Evolutionary conservation across 53 echinoderm and acorn worm species (phyloP), one percentile per base, ranked within the genome.

Genomic region (Arbacia lixula): DNA sequence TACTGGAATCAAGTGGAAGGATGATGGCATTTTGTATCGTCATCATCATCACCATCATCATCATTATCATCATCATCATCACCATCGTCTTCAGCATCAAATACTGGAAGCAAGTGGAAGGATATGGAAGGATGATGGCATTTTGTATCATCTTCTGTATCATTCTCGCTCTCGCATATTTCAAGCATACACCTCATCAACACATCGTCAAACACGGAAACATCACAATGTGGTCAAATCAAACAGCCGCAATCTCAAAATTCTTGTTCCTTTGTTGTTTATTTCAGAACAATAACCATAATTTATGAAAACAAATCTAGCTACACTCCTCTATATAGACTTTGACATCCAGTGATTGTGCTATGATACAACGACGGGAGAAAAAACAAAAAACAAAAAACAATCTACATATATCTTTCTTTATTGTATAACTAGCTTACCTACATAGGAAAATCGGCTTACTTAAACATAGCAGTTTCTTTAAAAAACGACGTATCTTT

Each of bases 251-350:
- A 10, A 3, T 36, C 2, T 16, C 19, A 20, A 3, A 4, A 22
- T 1, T 71, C 8, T 71, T 49, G 71, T 71, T 46, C 29, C 43
- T 71, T 40, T 71, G 27, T 71, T 17, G 2, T 71, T 71, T 71
- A 71, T 71, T 71, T 46, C 71, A 46, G 71, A 71, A 71, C 71
- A 71, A 71, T 12, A 71, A 71, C 71, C 20, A 46, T 71, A 40
- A 46, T 27, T 71, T 46, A 71, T 71, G 28, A 46, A 27, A 28
- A 71, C 39, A 42, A 16, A 20, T 29, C 42, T 41, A 71, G 27
- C 71, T 71, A 71, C 71, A 42, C 10, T 71, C 30, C 29, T 49
- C 71, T 71, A 49, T 46, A 46, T 71, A 68, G 68, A 71, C 71
- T 71, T 42, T 29, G 43, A 40, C 29, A 71, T 17, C 39, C 40